These are phyloP conservation scores for Melanostigma gelatinosum DNA, from an alignment of 2,113 vertebrate species.

Conservation along the genomic window DNA sequence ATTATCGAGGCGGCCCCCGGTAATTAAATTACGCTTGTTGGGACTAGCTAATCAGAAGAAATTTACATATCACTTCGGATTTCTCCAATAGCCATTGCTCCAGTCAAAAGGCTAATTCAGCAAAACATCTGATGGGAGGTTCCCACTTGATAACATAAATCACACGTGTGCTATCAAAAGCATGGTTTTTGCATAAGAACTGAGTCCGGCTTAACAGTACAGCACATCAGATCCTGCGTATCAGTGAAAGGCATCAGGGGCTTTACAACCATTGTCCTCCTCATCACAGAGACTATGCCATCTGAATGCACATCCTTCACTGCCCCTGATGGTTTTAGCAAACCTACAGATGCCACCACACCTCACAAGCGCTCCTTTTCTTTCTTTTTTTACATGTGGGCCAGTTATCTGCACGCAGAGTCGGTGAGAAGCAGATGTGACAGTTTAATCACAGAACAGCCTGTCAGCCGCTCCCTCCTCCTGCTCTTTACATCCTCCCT, in stretches of 20 bases:
- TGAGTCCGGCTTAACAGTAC: conserved; percentile 39
- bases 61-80: background rate
- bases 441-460: conserved; percentile 39
- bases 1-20: conserved; percentile 39
- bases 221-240: conserved; percentile 44
- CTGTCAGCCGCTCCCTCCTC: conserved; percentile 33
- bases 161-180: conserved; percentile 9
- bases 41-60: conserved; percentile 8
- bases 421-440: conserved; percentile 46
- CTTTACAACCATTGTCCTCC: conserved; percentile 29
- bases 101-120: background rate
- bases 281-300: conserved; percentile 24
- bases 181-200: conserved; percentile 12
- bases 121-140: conserved; percentile 30
- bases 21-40: conserved; percentile 25
- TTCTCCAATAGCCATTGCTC: conserved; percentile 5
- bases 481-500: conserved; percentile 27
- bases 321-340: conserved; percentile 31
- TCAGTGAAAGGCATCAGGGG: conserved; percentile 33
- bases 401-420: conserved; percentile 11
- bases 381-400: conserved; percentile 3
- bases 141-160: background rate
- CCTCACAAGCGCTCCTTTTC: conserved; percentile 24
- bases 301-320: conserved; percentile 36
- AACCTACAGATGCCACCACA: conserved; percentile 28